Evolutionary conservation across 2,113 vertebrate species (phyloP).

Genomic region (Promerops cafer): DNA sequence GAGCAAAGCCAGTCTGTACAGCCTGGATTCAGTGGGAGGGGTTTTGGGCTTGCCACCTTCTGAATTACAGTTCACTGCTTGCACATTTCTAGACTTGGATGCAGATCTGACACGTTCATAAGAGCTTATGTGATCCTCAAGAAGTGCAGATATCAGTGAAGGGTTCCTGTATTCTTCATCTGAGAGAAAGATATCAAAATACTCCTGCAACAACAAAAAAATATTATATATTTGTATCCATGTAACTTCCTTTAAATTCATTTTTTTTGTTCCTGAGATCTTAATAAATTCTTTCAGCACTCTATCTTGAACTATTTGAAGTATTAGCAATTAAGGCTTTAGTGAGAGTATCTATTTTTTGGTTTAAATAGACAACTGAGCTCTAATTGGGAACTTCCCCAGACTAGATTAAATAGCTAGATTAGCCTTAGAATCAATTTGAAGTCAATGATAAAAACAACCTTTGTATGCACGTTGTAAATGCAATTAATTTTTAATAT

Average conservation of each 20-base stretch:
- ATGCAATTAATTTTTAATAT: neutral
- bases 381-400: neutral
- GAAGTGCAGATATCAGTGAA: slow-evolving; percentile 73
- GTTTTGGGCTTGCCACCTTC: slow-evolving; percentile 54
- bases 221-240: neutral
- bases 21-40: slow-evolving; percentile 60
- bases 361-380: neutral
- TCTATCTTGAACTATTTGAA: neutral
- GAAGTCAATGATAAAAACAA: neutral
- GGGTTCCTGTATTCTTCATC: slow-evolving; percentile 79
- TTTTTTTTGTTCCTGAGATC: neutral
- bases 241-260: neutral
- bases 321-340: neutral
- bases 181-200: slow-evolving; percentile 87
- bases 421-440: neutral
- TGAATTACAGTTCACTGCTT: slow-evolving; percentile 15
- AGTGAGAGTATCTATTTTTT: neutral
- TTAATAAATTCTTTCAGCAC: neutral
- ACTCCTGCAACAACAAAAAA: slow-evolving; percentile 69
- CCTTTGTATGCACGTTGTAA: fast-evolving
- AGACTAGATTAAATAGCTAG: neutral
- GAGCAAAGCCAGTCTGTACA: slow-evolving; percentile 79
- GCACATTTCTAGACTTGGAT: neutral
- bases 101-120: slow-evolving; percentile 69
- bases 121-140: slow-evolving; percentile 78